These are phyloP conservation scores for Acanthoscelides obtectus DNA, from an alignment of 2,888 invertebrate genomes.

Conservation along the genomic window DNA sequence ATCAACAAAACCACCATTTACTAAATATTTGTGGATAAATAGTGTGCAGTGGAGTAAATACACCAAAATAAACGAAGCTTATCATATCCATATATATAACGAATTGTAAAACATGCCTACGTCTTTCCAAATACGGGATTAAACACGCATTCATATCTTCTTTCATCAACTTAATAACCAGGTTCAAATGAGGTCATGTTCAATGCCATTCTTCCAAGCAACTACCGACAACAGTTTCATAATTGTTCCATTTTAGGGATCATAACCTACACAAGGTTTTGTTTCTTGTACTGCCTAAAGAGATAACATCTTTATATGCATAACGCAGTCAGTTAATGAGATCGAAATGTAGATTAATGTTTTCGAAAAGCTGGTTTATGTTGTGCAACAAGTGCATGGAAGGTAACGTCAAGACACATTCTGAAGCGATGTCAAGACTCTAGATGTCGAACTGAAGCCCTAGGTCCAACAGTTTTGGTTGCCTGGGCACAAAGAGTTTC, in stretches of 20 bases:
- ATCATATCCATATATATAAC: background rate
- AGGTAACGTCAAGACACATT: too few species aligned
- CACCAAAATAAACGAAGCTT: background rate
- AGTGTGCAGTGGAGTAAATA: background rate
- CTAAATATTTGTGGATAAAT: background rate
- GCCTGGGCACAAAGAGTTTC: too few species aligned
- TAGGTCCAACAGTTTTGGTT: too few species aligned
- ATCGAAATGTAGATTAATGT: background rate
- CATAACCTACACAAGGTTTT: background rate
- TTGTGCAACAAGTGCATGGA: too few species aligned
- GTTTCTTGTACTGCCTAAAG: background rate
- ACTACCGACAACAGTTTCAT: background rate
- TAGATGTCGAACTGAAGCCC: too few species aligned
- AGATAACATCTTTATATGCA: background rate
- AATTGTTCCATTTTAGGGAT: background rate
- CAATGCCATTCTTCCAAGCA: background rate
- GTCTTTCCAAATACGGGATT: background rate
- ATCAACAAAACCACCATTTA: background rate
- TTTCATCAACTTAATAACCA: background rate
- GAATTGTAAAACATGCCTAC: background rate
- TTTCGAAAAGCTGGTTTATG: too few species aligned
- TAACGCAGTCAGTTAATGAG: background rate
- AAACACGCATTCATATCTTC: background rate
- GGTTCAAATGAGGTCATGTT: background rate
- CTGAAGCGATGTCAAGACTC: too few species aligned